Percentiles rank a stretch among this genome's conserved stretches.
Conservation (phyloP, 2,797 vertebrate genomes). For the Cottoperca gobio region DNA sequence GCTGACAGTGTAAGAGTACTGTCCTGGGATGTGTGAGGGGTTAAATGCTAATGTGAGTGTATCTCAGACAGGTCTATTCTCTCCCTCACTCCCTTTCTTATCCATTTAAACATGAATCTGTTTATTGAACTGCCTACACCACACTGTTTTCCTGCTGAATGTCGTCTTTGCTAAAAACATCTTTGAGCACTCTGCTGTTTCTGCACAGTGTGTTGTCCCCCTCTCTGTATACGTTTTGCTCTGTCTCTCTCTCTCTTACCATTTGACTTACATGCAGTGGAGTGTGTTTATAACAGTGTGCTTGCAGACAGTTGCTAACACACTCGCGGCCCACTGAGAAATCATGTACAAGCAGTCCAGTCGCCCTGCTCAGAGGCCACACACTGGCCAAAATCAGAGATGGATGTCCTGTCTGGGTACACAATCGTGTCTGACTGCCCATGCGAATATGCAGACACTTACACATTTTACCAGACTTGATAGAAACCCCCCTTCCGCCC, state of each 20-base stretch:
- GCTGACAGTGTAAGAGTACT: slow-evolving; percentile 59
- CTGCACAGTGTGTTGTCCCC: slow-evolving; percentile 48
- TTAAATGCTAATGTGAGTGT: slow-evolving; percentile 71
- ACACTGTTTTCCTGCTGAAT: slow-evolving; percentile 44
- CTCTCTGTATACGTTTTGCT: slow-evolving; percentile 26
- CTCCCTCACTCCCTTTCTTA: slow-evolving; percentile 41
- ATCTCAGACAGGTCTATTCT: slow-evolving; percentile 56
- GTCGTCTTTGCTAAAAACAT: slow-evolving; percentile 42
- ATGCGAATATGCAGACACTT: slow-evolving; percentile 28
- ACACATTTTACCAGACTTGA: slow-evolving; percentile 52
- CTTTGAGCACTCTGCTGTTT: slow-evolving; percentile 59
- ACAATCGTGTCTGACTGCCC: slow-evolving; percentile 26
- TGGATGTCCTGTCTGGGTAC: slow-evolving; percentile 44
- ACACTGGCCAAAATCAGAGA: slow-evolving; percentile 28
- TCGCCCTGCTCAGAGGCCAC: slow-evolving; percentile 32
- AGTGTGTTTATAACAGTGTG: slow-evolving; percentile 54
- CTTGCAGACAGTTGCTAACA: slow-evolving; percentile 64
- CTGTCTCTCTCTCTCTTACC: slow-evolving; percentile 29
- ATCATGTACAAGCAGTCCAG: slow-evolving; percentile 54
- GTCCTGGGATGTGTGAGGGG: slow-evolving; percentile 54
- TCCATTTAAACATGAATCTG: slow-evolving; percentile 75
- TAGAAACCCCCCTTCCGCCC: slow-evolving; percentile 25
- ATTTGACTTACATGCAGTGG: slow-evolving; percentile 58
- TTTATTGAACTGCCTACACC: slow-evolving; percentile 54
- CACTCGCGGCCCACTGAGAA: slow-evolving; percentile 50